These are phyloP conservation scores for Yasuhikotakia modesta DNA, from an alignment of 2,797 vertebrate species.

Conservation along the genomic window DNA sequence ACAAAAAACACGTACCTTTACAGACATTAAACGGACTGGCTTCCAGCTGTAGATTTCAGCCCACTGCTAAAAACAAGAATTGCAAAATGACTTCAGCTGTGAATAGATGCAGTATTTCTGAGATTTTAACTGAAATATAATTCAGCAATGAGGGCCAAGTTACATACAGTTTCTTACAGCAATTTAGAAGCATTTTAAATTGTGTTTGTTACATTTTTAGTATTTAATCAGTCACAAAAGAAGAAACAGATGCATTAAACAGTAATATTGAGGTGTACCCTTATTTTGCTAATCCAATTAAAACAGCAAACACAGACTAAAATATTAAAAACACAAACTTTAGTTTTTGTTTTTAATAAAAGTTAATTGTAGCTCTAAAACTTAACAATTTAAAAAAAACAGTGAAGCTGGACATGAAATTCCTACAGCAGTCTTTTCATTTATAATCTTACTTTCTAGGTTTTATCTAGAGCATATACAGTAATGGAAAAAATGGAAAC, in stretches of 20 bases:
- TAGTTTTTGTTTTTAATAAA: no score
- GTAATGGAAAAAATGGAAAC: neutral
- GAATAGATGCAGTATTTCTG: neutral
- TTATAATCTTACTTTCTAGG: no score
- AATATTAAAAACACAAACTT: neutral
- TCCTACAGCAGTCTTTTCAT: neutral
- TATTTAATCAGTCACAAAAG: no score
- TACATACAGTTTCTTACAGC: no score
- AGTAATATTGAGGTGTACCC: neutral
- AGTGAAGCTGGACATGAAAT: neutral
- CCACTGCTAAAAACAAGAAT: neutral
- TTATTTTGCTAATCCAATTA: neutral
- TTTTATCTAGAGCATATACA: neutral
- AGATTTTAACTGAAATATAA: neutral
- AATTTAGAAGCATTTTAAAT: no score
- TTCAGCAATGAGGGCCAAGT: no score
- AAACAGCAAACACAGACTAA: neutral
- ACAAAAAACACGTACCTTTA: neutral
- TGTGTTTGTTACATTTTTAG: no score
- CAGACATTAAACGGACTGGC: neutral
- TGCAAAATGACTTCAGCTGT: neutral
- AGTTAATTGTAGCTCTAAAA: no score
- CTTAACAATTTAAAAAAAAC: neutral
- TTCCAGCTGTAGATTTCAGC: conserved; percentile 3
- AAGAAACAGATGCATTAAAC: neutral